phyloP scores from a whole-genome alignment of 2,797 vertebrate species.

The Gymnoscopelus microlampas region DNA sequence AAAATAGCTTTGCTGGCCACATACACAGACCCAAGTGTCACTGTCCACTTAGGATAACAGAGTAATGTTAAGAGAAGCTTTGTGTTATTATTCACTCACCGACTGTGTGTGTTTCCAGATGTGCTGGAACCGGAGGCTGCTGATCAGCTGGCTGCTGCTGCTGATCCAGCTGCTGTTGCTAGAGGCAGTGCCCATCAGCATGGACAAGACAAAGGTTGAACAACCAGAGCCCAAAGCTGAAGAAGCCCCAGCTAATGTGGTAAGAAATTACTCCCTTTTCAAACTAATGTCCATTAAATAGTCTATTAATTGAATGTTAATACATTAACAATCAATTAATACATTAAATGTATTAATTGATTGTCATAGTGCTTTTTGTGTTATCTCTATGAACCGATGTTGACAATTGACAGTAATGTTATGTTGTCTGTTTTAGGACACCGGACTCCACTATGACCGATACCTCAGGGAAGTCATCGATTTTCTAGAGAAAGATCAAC shows the following conservation, averaged over 20 bases:
- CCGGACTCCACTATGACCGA: slow-evolving; percentile 96
- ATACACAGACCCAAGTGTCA: too few species aligned
- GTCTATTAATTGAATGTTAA: not conserved
- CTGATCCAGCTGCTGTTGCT: slow-evolving; percentile 78
- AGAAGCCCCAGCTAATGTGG: slow-evolving; percentile 86
- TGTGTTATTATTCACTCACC: slow-evolving; percentile 17
- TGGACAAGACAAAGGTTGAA: slow-evolving; percentile 92
- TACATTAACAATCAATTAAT: too few species aligned
- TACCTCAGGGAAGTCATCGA: slow-evolving; percentile 98
- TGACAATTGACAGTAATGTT: not conserved
- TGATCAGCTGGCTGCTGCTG: slow-evolving; percentile 78
- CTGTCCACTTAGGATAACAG: too few species aligned
- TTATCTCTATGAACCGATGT: not conserved
- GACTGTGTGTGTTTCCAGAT: slow-evolving; percentile 80
- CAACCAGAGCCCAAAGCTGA: slow-evolving; percentile 76
- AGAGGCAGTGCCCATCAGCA: slow-evolving; percentile 91
- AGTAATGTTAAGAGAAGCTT: not conserved
- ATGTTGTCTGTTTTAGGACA: slow-evolving; percentile 83
- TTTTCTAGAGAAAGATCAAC: slow-evolving; percentile 95
- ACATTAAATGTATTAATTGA: too few species aligned
- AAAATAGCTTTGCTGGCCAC: too few species aligned
- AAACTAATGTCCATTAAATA: too few species aligned
- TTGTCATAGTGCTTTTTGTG: not conserved
- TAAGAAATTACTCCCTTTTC: slow-evolving; percentile 70
- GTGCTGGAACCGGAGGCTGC: slow-evolving; percentile 74